phyloP scores from a whole-genome alignment of 2,113 vertebrate genomes.

The Helogale parvula region DNA sequence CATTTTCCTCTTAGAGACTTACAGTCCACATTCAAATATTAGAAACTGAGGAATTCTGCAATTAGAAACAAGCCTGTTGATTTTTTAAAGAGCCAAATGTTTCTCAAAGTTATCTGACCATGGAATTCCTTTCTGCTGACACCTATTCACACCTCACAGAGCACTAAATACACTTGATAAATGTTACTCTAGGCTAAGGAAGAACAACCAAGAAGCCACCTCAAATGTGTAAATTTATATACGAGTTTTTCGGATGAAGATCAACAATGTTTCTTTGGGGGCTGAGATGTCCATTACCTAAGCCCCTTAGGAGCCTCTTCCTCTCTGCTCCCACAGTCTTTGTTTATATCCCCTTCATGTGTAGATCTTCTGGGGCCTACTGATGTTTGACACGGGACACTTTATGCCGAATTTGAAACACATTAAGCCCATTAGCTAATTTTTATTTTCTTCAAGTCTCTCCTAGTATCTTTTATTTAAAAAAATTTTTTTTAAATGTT shows the following conservation, averaged over 20 bases:
- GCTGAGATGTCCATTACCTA: not conserved
- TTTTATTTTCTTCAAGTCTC: not conserved
- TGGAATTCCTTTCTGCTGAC: not conserved
- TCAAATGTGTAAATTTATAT: not conserved
- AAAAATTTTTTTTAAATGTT: too few relatives aligned
- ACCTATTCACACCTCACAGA: not conserved
- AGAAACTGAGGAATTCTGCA: not conserved
- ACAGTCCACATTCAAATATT: not conserved
- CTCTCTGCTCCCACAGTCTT: not conserved
- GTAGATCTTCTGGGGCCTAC: not conserved
- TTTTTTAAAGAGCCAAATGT: not conserved
- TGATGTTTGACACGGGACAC: not conserved
- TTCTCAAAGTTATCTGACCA: not conserved
- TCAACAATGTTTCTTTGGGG: not conserved
- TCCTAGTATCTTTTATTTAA: not conserved
- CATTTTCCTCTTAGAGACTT: not conserved
- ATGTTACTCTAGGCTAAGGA: not conserved
- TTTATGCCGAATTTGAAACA: not conserved
- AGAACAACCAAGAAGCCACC: not conserved
- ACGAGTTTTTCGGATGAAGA: not conserved
- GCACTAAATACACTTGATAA: not conserved
- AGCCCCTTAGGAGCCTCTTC: not conserved
- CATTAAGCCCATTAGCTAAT: not conserved
- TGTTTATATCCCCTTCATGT: not conserved
- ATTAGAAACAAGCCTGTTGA: not conserved